phyloP scores from a whole-genome alignment of 2,888 invertebrate genomes.

The Cabera pusaria region DNA sequence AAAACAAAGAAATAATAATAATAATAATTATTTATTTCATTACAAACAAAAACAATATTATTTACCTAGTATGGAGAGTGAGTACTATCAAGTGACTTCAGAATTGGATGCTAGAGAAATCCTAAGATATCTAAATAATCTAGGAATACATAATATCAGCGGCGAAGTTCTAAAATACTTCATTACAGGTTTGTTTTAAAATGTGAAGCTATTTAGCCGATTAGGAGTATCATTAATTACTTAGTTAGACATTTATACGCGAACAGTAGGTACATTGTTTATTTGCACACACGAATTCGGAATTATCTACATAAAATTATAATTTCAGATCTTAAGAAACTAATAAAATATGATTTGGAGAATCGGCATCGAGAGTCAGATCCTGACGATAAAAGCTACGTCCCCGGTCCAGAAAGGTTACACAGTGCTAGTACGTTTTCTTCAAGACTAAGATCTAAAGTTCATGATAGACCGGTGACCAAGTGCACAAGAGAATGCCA shows the following conservation, averaged over 20 bases:
- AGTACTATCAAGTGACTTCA: constrained; percentile 63
- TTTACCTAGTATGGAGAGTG: constrained; percentile 39
- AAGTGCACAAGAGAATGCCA: constrained; percentile 57
- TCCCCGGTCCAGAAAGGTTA: constrained; percentile 63
- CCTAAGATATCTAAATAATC: constrained; percentile 87
- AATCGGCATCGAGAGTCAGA: constrained; percentile 49
- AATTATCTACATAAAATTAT: too few species aligned
- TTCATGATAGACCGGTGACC: constrained; percentile 36
- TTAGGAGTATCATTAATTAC: too few species aligned
- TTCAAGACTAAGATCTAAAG: constrained; percentile 64
- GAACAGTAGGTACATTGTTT: too few species aligned
- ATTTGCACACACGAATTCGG: too few species aligned
- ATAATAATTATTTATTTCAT: too few species aligned
- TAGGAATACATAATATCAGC: constrained; percentile 90
- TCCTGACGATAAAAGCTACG: constrained; percentile 41
- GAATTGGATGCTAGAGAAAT: constrained; percentile 88
- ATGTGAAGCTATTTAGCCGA: too few species aligned
- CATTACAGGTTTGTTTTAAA: constrained; percentile 84
- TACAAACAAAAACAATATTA: too few species aligned
- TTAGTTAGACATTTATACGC: too few species aligned
- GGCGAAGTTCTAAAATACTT: constrained; percentile 90
- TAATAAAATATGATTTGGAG: constrained; percentile 85
- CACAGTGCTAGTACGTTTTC: constrained; percentile 76
- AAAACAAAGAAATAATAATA: too few species aligned
- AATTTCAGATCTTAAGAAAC: constrained; percentile 85